phyloP scores from a whole-genome alignment of 2,113 vertebrate genomes.

The Pelecanus crispus region DNA sequence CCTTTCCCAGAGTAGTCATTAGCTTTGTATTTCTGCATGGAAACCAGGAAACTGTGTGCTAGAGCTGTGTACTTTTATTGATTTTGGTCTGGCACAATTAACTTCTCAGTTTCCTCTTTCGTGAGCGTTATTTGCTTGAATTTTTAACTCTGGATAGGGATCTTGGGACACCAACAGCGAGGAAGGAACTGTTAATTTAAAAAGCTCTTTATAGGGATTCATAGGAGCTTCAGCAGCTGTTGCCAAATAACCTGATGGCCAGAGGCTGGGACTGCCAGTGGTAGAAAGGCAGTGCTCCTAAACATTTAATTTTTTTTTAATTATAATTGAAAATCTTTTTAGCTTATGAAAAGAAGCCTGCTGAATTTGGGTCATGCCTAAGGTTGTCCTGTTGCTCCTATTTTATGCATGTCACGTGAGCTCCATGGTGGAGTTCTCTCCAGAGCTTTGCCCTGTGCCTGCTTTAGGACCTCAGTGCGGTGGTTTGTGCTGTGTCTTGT shows the following conservation, averaged over 20 bases:
- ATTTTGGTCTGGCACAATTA: constrained; percentile 47
- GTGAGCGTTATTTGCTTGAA: not conserved
- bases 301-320: not conserved
- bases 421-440: not conserved
- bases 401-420: not conserved
- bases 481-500: not conserved
- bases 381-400: not conserved
- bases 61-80: constrained; percentile 1
- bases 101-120: not conserved
- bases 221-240: not conserved
- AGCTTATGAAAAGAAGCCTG: not conserved
- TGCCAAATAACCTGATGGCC: not conserved
- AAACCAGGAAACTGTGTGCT: constrained; percentile 9
- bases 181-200: not conserved
- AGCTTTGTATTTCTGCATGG: not conserved
- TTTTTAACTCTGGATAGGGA: not conserved
- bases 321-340: not conserved
- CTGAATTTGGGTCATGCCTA: not conserved
- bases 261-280: not conserved
- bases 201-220: not conserved
- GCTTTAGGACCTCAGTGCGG: not conserved
- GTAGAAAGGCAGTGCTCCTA: not conserved
- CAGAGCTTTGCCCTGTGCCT: not conserved
- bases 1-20: constrained; percentile 23
- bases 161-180: not conserved